phyloP scores from a whole-genome alignment of 1,140 invertebrate species.

The Zaprionus kolodkinae region DNA sequence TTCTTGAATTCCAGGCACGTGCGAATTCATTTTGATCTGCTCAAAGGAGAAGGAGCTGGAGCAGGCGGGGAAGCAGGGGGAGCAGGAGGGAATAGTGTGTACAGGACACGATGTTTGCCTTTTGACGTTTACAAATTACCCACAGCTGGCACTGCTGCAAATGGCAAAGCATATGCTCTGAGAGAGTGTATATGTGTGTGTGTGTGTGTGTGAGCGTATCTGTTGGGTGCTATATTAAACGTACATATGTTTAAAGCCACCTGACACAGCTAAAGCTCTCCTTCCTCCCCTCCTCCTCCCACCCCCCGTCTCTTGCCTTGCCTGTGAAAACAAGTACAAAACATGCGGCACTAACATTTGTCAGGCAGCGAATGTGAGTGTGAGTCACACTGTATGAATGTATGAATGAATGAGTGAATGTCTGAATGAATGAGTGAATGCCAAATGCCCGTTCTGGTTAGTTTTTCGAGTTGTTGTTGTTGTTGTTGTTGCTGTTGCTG shows the following conservation, averaged over 20 bases:
- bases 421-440: slow-evolving; percentile 26
- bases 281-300: background rate
- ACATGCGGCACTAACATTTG: slow-evolving; percentile 63
- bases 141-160: slow-evolving; percentile 70
- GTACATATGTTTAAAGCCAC: slow-evolving; percentile 71
- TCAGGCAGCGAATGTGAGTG: slow-evolving; percentile 26
- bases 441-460: slow-evolving; percentile 39
- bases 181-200: slow-evolving; percentile 18
- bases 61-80: background rate
- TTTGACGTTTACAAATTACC: slow-evolving; percentile 82
- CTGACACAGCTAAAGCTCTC: slow-evolving; percentile 17
- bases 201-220: slow-evolving; percentile 41
- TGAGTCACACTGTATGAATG: slow-evolving; percentile 12
- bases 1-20: slow-evolving; percentile 68
- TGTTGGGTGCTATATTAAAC: slow-evolving; percentile 72
- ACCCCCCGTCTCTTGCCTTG: no score
- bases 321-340: slow-evolving; percentile 66
- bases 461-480: slow-evolving; percentile 61
- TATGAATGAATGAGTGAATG: slow-evolving; percentile 26
- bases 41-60: slow-evolving; percentile 37
- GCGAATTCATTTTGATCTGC: slow-evolving; percentile 72
- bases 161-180: slow-evolving; percentile 45
- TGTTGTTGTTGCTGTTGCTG: no score
- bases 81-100: background rate
- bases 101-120: slow-evolving; percentile 73